phyloP scores from a whole-genome alignment of 1,140 invertebrate genomes.

The Acromyrmex charruanus region DNA sequence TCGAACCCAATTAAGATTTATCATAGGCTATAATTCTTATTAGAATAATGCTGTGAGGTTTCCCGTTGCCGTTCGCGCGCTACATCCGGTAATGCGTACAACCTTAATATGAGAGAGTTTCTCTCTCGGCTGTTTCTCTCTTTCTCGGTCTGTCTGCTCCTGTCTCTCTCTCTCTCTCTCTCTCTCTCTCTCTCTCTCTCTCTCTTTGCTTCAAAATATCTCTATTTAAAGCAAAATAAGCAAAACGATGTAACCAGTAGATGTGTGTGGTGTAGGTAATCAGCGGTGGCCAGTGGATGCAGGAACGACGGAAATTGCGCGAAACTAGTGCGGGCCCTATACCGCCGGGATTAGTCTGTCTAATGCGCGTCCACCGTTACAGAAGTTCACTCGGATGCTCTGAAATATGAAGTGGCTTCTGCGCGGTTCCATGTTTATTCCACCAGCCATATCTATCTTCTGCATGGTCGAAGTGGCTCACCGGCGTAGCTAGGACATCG shows the following conservation, averaged over 20 bases:
- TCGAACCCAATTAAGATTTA: constrained; percentile 33
- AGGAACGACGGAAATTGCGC: constrained; percentile 69
- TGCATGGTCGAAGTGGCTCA: constrained; percentile 59
- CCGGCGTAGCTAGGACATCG: constrained; percentile 50
- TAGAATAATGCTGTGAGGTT: constrained; percentile 54
- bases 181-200: constrained; percentile 17
- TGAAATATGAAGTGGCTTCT: constrained; percentile 71
- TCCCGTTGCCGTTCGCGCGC: constrained; percentile 29
- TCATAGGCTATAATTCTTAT: constrained; percentile 60
- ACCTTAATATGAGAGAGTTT: constrained; percentile 48
- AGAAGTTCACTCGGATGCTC: constrained; percentile 66
- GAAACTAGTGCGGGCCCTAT: constrained; percentile 67
- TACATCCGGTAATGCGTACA: constrained; percentile 25
- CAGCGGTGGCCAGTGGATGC: constrained; percentile 66
- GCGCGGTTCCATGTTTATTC: constrained; percentile 64
- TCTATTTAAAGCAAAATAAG: constrained; percentile 66
- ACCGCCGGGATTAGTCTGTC: constrained; percentile 70
- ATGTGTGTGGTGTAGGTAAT: constrained; percentile 66
- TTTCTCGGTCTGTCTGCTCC: no score
- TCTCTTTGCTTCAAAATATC: constrained; percentile 56
- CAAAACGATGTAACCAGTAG: constrained; percentile 53
- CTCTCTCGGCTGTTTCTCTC: constrained; percentile 12
- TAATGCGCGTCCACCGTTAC: constrained; percentile 64
- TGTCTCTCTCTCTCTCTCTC: constrained; percentile 12
- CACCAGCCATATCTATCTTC: constrained; percentile 63